These are phyloP conservation scores for Micromussa lordhowensis DNA, from an alignment of 92 coral and sea anemone species.

Conservation along the genomic window DNA sequence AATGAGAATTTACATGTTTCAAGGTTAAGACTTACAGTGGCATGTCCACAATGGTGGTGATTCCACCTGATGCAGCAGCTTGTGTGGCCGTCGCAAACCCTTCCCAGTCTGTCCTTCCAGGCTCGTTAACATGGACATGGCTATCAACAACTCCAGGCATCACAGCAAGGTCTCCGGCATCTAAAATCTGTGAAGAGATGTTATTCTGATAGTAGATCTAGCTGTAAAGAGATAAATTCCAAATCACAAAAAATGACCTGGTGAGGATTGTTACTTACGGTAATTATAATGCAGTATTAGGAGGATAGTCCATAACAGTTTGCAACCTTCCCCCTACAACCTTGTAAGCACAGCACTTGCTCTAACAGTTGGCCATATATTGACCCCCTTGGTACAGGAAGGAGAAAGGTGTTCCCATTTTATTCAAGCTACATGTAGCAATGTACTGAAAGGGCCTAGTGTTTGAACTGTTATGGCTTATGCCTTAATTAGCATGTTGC, in stretches of 20 bases:
- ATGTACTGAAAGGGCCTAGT: too few species aligned
- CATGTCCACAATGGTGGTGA: constrained; percentile 87
- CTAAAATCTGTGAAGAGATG: constrained; percentile 61
- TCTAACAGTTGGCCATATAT: too few species aligned
- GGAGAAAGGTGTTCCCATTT: too few species aligned
- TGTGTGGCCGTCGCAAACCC: constrained; percentile 88
- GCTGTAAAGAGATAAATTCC: neutral
- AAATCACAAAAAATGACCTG: neutral
- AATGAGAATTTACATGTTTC: neutral
- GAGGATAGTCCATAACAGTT: too few species aligned
- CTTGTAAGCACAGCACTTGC: too few species aligned
- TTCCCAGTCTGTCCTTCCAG: constrained; percentile 87
- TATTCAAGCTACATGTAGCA: too few species aligned
- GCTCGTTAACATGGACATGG: constrained; percentile 85
- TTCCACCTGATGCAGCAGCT: constrained; percentile 86
- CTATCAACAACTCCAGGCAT: constrained; percentile 90
- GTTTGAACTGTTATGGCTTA: too few species aligned
- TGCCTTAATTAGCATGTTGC: too few species aligned
- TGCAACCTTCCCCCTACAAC: too few species aligned
- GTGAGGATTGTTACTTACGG: neutral
- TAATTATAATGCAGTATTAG: too few species aligned
- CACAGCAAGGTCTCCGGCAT: constrained; percentile 74
- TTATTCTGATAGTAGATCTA: neutral
- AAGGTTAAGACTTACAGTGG: constrained; percentile 69
- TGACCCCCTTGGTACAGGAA: too few species aligned